Evolutionary conservation across 2,888 invertebrate species (phyloP).

Genomic region (Sarcophaga rosellei): DNA sequence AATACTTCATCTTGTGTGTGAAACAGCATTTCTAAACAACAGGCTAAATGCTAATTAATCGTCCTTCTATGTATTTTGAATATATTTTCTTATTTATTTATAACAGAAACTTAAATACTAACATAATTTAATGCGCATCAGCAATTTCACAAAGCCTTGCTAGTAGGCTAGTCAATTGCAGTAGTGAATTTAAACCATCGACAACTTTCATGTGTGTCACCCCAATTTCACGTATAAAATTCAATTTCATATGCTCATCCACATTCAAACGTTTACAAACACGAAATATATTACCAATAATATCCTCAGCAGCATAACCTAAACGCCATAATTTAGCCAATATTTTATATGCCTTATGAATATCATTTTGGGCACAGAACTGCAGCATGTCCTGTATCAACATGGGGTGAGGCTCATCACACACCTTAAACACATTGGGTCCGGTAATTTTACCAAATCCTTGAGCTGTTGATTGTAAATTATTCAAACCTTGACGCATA

Average conservation of each 20-base stretch:
- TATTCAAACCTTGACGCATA: conserved; percentile 98
- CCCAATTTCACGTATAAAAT: conserved; percentile 95
- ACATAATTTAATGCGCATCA: conserved; percentile 70
- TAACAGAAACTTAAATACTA: neutral
- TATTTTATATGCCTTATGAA: conserved; percentile 93
- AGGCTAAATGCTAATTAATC: no score
- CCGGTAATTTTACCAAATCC: conserved; percentile 95
- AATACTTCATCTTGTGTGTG: no score
- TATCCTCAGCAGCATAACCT: conserved; percentile 98
- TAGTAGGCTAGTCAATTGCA: conserved; percentile 95
- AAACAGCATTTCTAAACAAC: no score
- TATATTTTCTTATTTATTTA: no score
- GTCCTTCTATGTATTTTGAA: no score
- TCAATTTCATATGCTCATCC: conserved; percentile 90
- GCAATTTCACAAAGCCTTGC: conserved; percentile 88
- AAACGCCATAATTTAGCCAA: conserved; percentile 94
- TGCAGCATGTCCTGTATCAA: conserved; percentile 95
- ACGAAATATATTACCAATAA: conserved; percentile 96
- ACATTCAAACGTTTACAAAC: conserved; percentile 94
- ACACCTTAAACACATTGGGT: conserved; percentile 98
- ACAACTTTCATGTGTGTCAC: conserved; percentile 94
- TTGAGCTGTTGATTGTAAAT: conserved; percentile 96
- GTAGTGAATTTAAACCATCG: conserved; percentile 91
- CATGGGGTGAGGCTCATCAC: conserved; percentile 99
- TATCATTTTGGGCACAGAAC: conserved; percentile 89